Conservation (phyloP, 2,113 vertebrate genomes). For the Boleophthalmus pectinirostris region DNA sequence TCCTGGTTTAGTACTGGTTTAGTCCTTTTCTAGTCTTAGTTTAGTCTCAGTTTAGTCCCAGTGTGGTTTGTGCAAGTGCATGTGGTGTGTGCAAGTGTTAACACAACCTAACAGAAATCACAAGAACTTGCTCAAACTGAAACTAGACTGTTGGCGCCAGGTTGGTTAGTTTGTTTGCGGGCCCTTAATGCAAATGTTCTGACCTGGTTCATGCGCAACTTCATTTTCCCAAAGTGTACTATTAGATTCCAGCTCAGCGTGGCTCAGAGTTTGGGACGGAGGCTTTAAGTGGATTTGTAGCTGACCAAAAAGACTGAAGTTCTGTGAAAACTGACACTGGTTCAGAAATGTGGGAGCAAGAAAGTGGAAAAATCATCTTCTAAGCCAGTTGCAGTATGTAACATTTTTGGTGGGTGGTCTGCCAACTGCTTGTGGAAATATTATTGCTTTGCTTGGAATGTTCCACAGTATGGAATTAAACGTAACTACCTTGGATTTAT, state of each 20-base stretch:
- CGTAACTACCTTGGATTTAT: too few species aligned
- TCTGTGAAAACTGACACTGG: not conserved
- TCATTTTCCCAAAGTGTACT: slow-evolving; percentile 16
- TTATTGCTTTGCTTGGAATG: too few species aligned
- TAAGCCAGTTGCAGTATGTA: too few species aligned
- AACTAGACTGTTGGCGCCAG: slow-evolving; percentile 35
- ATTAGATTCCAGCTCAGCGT: slow-evolving; percentile 41
- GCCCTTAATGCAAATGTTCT: slow-evolving; percentile 57
- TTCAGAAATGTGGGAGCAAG: not conserved
- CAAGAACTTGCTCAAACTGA: slow-evolving; percentile 15
- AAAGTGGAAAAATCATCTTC: too few species aligned
- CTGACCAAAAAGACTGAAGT: not conserved
- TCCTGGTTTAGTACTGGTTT: too few species aligned
- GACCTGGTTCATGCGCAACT: slow-evolving; percentile 43
- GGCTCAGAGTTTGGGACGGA: slow-evolving; percentile 20
- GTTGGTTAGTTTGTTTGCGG: slow-evolving; percentile 51
- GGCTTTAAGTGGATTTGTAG: not conserved
- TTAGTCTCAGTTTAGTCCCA: too few species aligned
- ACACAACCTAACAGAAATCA: not conserved
- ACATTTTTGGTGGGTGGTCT: too few species aligned
- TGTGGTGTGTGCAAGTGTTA: not conserved
- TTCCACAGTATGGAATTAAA: too few species aligned
- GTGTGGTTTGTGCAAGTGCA: too few species aligned
- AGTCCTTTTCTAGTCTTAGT: too few species aligned
- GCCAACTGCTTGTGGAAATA: too few species aligned